Conservation (phyloP, 2,113 vertebrate species). For the Meriones unguiculatus region DNA sequence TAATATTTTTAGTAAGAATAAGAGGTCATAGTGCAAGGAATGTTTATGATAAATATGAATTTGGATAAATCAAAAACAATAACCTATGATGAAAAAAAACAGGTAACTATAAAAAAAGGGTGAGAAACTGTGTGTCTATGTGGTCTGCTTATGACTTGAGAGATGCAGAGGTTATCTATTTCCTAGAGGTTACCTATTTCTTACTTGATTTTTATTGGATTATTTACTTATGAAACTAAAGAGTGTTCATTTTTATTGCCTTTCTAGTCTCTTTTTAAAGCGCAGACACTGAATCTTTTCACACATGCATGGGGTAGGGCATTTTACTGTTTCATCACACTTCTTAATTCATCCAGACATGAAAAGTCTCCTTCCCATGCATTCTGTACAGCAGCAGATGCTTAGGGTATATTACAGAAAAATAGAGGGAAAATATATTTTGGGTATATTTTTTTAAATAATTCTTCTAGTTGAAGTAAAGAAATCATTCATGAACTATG, state of each 20-base stretch:
- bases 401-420: background rate
- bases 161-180: background rate
- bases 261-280: background rate
- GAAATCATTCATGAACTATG: background rate
- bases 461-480: background rate
- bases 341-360: background rate
- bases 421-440: background rate
- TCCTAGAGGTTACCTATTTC: background rate
- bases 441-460: background rate
- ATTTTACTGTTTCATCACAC: background rate
- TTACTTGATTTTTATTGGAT: background rate
- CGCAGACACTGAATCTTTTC: background rate
- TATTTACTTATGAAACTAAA: background rate
- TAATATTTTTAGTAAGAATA: background rate
- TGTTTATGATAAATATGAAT: background rate
- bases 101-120: background rate
- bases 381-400: background rate
- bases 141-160: background rate
- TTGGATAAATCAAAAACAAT: background rate
- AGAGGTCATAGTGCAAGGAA: background rate
- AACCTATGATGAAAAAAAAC: background rate
- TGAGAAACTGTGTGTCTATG: background rate
- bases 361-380: background rate
- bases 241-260: background rate
- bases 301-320: background rate